Base-by-base conservation (phyloP, 2,797 vertebrate genomes). In the Telmatherina bonti region DNA sequence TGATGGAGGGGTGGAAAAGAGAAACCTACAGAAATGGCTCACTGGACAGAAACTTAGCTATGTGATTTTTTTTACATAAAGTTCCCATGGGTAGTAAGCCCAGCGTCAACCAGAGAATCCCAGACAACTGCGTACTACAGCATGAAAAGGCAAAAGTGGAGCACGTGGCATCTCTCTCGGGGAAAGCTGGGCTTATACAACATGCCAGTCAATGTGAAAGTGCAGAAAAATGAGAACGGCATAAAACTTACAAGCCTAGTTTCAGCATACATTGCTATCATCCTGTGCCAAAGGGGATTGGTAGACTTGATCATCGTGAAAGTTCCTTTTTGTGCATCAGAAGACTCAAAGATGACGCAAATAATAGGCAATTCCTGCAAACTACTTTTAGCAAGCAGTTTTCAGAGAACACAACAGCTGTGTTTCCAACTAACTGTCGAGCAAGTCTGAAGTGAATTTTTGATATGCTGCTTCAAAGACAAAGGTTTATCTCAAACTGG, bases 41-140 rank as follows among this genome's bases (percentile, higher is more conserved):
- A 10, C 13, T 65, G 78, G 61, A 72, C 81, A 84, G 38, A 66
- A 51, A 74, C 56, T 10, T 67, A 79, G 69, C 53, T 61, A 76
- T 59, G 79, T 55, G 53, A 74, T 72, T 79, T 70, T n/a, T 76
- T 49, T 62, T 53, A 52, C 64, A 18, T 51, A 26, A 74, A 68
- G 66, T 76, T 56, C 69, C 81, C 2, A 38, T 12, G 62, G 78
- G 84, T 70, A 65, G 54, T 1, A 29, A 60, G 62, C 70, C 67
- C 36, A 8, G 62, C 57, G 76, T 41, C 61, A 64, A 64, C 24
- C 71, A 80, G 79, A 74, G 72, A 83, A 84, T 81, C 84, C 77
- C 79, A 72, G 67, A 81, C 78, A 62, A 72, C 76, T 78, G 71
- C 64, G 76, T 78, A 60, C 67, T 78, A 59, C 47, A 5, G 30